phyloP scores from a whole-genome alignment of 2,113 vertebrate genomes.

The Proterorhinus semilunaris region DNA sequence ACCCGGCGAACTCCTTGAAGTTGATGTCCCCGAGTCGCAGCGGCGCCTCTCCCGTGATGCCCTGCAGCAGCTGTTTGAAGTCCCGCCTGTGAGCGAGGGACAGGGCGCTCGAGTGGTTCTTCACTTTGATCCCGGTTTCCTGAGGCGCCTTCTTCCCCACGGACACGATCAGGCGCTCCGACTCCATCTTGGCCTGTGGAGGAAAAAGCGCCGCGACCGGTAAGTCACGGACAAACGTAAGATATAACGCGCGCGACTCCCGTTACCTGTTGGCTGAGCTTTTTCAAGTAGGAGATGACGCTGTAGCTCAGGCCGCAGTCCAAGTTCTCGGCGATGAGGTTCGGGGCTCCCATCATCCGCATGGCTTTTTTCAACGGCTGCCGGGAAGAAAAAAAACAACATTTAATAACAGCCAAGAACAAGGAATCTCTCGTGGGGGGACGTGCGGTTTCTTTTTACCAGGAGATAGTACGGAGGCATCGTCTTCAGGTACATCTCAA shows the following conservation, averaged over 20 bases:
- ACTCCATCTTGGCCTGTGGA: constrained; percentile 94
- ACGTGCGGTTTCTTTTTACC: constrained; percentile 73
- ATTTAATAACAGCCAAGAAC: neutral
- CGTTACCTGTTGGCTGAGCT: constrained; percentile 93
- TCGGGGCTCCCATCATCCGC: constrained; percentile 97
- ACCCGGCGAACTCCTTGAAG: constrained; percentile 93
- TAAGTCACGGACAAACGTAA: neutral
- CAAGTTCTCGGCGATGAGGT: constrained; percentile 93
- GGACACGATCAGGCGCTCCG: constrained; percentile 89
- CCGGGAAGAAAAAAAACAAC: constrained; percentile 2
- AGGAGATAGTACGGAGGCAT: constrained; percentile 96
- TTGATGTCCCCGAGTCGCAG: constrained; percentile 85
- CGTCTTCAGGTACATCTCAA: constrained; percentile 96
- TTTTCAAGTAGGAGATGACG: constrained; percentile 97
- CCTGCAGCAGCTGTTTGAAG: constrained; percentile 90
- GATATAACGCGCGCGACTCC: neutral
- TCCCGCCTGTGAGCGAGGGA: constrained; percentile 88
- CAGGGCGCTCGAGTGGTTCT: constrained; percentile 86
- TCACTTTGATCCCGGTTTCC: constrained; percentile 93
- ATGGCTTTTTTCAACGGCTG: constrained; percentile 96
- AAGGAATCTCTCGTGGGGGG: too few species aligned
- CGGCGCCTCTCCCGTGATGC: constrained; percentile 87
- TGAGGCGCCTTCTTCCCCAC: constrained; percentile 90
- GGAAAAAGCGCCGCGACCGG: constrained; percentile 51
- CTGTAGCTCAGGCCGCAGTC: constrained; percentile 97